Conservation (phyloP, 2,113 vertebrate genomes). For the Girardinichthys multiradiatus region DNA sequence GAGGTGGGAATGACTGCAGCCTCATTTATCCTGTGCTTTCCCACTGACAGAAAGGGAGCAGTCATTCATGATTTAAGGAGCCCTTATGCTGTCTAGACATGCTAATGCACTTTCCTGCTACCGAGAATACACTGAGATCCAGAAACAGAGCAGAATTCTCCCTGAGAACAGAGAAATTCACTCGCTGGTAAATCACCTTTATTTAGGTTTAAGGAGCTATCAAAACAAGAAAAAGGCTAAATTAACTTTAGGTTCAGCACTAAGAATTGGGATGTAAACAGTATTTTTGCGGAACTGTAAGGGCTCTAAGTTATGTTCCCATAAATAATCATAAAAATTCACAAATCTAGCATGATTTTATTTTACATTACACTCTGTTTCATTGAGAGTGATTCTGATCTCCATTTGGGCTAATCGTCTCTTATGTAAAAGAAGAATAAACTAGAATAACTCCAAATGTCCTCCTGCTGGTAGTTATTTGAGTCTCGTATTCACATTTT, state of each 20-base stretch:
- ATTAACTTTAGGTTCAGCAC: neutral
- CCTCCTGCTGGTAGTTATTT: neutral
- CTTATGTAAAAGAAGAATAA: neutral
- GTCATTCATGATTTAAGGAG: slow-evolving; percentile 71
- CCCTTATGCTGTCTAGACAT: slow-evolving; percentile 50
- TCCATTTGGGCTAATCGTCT: neutral
- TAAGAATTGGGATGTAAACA: neutral
- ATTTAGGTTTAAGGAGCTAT: neutral
- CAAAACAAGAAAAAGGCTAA: neutral
- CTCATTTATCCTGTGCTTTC: slow-evolving; percentile 64
- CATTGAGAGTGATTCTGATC: neutral
- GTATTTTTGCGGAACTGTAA: neutral
- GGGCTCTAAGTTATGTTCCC: neutral
- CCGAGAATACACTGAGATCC: slow-evolving; percentile 25
- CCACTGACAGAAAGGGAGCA: slow-evolving; percentile 73
- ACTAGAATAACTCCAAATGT: neutral
- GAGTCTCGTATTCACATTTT: too few species aligned
- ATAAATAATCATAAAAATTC: neutral
- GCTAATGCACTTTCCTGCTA: slow-evolving; percentile 62
- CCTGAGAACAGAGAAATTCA: neutral
- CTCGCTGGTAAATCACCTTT: neutral
- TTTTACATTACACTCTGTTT: neutral
- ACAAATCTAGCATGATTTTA: neutral
- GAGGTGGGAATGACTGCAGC: slow-evolving; percentile 38
- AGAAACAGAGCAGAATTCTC: slow-evolving; percentile 24